Percentiles rank a stretch among this genome's conserved stretches.
These are phyloP conservation scores for Tokudaia muenninki DNA, from an alignment of 2,797 vertebrate genomes.

Conservation along the genomic window DNA sequence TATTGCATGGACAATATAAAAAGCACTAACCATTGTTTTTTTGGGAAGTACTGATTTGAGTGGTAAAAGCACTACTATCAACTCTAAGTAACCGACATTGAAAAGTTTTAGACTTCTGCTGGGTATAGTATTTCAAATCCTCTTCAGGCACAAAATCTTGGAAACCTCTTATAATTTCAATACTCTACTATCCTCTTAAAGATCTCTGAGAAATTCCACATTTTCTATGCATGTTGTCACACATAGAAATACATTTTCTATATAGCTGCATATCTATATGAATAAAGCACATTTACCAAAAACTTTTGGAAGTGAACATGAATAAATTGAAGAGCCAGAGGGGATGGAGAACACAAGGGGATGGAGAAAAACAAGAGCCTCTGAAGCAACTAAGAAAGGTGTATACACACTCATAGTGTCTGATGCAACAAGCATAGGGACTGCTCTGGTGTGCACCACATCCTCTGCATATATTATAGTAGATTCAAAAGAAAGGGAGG, in stretches of 20 bases:
- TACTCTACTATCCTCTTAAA: not conserved
- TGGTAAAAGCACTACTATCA: not conserved
- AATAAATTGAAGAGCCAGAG: not conserved
- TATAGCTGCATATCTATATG: not conserved
- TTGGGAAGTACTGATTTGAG: not conserved
- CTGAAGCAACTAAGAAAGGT: no score
- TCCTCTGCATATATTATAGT: not conserved
- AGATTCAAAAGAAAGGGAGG: no score
- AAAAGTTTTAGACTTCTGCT: not conserved
- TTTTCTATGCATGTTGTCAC: not conserved
- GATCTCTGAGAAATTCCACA: not conserved
- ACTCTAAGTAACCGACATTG: not conserved
- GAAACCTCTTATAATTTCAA: not conserved
- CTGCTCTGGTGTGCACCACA: accelerated
- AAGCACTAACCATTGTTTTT: not conserved
- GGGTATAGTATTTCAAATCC: not conserved
- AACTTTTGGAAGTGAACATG: not conserved
- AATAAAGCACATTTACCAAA: not conserved
- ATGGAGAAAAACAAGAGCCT: no score
- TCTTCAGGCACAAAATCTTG: not conserved
- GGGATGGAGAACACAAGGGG: no score
- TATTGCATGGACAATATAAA: not conserved
- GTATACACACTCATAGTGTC: not conserved
- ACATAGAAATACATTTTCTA: not conserved
- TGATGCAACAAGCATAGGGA: no score